A percentile compares a stretch with the other conserved stretches of the same genome.
phyloP scores from a whole-genome alignment of 2,797 vertebrate species.

The Lacerta bilineata region DNA sequence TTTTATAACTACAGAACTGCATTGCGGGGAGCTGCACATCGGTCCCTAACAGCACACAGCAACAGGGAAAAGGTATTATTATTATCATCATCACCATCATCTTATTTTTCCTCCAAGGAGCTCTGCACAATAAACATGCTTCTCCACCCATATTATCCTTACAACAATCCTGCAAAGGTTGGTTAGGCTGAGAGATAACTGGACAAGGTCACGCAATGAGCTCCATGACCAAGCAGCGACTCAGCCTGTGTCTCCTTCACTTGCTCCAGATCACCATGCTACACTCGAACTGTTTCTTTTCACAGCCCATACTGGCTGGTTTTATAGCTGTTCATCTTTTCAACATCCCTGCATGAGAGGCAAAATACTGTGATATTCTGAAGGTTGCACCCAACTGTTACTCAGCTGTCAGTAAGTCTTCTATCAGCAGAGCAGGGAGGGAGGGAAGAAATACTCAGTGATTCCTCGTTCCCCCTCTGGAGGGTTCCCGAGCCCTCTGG shows the following conservation, averaged over 20 bases:
- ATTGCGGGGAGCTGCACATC: slow-evolving; percentile 91
- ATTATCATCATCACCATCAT: too few species aligned
- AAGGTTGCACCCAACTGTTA: neutral
- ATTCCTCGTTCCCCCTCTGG: too few species aligned
- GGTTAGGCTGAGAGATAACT: neutral
- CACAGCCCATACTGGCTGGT: neutral
- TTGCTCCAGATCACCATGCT: neutral
- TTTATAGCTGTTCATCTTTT: neutral
- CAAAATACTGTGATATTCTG: neutral
- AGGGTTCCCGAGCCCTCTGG: too few species aligned
- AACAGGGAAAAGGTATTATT: slow-evolving; percentile 90
- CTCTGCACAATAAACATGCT: neutral
- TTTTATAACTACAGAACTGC: slow-evolving; percentile 96
- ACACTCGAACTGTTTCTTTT: neutral
- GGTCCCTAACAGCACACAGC: slow-evolving; percentile 93
- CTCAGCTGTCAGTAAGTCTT: too few species aligned
- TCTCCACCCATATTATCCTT: neutral
- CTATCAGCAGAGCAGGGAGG: too few species aligned
- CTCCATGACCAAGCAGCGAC: too few species aligned
- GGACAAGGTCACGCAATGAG: neutral
- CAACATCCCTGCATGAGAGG: neutral
- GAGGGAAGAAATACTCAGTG: too few species aligned
- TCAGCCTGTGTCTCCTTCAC: neutral
- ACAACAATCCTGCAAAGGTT: neutral
- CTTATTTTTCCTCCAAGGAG: neutral